Evolutionary conservation across 2,888 invertebrate species (phyloP).

Genomic region (Eucera pruinosa): DNA sequence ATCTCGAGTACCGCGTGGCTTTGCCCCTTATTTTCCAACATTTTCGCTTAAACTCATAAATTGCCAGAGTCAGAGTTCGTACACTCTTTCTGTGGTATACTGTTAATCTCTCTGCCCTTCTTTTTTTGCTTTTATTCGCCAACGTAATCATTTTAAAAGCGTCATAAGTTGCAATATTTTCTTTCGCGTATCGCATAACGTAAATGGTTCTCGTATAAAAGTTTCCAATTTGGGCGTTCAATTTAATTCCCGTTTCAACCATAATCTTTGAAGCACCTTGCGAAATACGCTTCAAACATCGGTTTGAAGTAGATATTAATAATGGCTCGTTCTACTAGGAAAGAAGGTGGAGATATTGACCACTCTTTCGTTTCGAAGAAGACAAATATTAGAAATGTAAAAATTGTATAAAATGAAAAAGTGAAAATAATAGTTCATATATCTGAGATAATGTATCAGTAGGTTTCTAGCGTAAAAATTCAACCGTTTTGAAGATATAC

Average conservation of each 20-base stretch:
- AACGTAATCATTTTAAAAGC: slow-evolving; percentile 46
- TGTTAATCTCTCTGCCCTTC: slow-evolving; percentile 3
- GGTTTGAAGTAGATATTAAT: slow-evolving; percentile 3
- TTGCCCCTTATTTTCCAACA: slow-evolving; percentile 38
- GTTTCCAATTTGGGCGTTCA: slow-evolving; percentile 17
- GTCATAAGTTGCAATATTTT: slow-evolving; percentile 18
- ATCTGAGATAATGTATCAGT: no score
- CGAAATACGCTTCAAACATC: background rate
- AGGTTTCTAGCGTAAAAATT: no score
- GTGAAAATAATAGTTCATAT: no score
- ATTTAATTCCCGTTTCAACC: slow-evolving; percentile 6
- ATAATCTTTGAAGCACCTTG: background rate
- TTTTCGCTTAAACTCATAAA: slow-evolving; percentile 63
- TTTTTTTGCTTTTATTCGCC: slow-evolving; percentile 9
- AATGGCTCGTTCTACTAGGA: no score
- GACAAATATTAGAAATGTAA: no score
- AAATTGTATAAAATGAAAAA: no score
- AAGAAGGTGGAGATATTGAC: no score
- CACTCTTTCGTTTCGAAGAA: no score
- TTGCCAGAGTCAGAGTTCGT: slow-evolving; percentile 51
- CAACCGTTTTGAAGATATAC: no score
- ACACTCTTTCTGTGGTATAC: slow-evolving; percentile 25
- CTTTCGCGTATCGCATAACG: background rate
- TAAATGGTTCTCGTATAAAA: background rate
- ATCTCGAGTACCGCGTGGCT: slow-evolving; percentile 26